Percentiles rank a stretch among this genome's conserved stretches.
These are phyloP conservation scores for Lagodon rhomboides DNA, from an alignment of 2,797 vertebrate species.

Conservation along the genomic window DNA sequence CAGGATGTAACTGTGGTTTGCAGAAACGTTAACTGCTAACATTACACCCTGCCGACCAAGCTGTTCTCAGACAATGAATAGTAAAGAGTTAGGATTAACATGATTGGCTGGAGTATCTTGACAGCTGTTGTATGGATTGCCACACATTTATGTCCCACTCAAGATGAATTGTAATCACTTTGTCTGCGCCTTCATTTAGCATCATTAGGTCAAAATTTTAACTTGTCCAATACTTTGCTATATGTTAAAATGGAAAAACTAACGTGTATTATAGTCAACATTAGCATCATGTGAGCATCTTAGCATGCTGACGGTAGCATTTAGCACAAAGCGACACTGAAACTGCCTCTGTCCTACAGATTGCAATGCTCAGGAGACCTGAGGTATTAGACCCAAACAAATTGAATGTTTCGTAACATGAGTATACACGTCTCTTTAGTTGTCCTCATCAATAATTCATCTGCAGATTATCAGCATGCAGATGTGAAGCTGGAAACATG, in stretches of 20 bases:
- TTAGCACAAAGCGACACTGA: neutral
- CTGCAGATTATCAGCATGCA: neutral
- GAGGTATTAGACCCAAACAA: neutral
- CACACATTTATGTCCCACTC: neutral
- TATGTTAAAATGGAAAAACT: neutral
- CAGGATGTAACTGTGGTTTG: no score
- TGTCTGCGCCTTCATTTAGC: no score
- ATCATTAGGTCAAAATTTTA: neutral
- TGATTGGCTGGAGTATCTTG: neutral
- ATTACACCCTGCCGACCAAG: no score
- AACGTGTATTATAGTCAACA: neutral
- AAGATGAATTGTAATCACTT: neutral
- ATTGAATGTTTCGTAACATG: no score
- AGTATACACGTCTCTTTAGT: neutral
- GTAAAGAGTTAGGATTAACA: neutral
- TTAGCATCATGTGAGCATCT: neutral
- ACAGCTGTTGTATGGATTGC: neutral
- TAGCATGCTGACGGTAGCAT: neutral
- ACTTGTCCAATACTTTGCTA: neutral
- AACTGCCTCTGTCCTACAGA: neutral
- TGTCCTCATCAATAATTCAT: constrained; percentile 1
- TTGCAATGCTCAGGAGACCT: neutral
- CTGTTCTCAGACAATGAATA: neutral
- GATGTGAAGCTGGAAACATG: neutral
- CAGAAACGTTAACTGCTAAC: no score